Conservation (phyloP, 2,797 vertebrate genomes). For the Lagodon rhomboides region DNA sequence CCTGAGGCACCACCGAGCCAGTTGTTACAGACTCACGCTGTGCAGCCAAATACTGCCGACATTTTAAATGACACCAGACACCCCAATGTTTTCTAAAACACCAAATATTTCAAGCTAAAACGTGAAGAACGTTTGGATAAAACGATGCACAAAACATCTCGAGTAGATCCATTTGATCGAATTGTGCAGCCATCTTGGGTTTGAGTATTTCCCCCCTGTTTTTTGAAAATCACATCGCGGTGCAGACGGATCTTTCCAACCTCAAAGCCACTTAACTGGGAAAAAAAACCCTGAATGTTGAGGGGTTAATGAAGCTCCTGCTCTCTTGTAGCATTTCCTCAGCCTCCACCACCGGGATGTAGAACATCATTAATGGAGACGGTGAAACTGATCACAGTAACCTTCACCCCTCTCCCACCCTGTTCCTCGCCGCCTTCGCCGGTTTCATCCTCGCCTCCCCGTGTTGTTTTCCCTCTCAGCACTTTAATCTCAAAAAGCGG, state of each 20-base stretch:
- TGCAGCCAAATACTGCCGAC: neutral
- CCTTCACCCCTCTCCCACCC: slow-evolving; percentile 64
- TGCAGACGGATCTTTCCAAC: neutral
- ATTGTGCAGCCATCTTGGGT: neutral
- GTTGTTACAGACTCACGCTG: slow-evolving; percentile 4
- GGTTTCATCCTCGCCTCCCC: slow-evolving; percentile 41
- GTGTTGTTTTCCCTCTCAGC: slow-evolving; percentile 63
- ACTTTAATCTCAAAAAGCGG: slow-evolving; percentile 77
- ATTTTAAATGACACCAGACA: neutral
- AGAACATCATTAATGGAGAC: slow-evolving; percentile 38
- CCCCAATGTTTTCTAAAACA: neutral
- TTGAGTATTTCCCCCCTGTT: neutral
- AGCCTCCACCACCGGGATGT: slow-evolving; percentile 8
- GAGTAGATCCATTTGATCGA: neutral
- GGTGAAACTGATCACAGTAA: slow-evolving; percentile 45
- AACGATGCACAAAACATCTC: neutral
- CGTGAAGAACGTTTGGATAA: neutral
- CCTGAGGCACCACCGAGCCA: neutral
- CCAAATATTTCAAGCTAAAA: neutral
- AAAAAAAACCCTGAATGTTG: neutral
- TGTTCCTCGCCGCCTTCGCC: slow-evolving; percentile 32
- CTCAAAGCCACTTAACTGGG: neutral
- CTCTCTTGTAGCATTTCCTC: slow-evolving; percentile 9
- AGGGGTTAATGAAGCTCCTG: slow-evolving; percentile 8
- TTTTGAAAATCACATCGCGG: neutral